Evolutionary conservation across 2,113 vertebrate genomes (phyloP).

Genomic region (Callocephalon fimbriatum): DNA sequence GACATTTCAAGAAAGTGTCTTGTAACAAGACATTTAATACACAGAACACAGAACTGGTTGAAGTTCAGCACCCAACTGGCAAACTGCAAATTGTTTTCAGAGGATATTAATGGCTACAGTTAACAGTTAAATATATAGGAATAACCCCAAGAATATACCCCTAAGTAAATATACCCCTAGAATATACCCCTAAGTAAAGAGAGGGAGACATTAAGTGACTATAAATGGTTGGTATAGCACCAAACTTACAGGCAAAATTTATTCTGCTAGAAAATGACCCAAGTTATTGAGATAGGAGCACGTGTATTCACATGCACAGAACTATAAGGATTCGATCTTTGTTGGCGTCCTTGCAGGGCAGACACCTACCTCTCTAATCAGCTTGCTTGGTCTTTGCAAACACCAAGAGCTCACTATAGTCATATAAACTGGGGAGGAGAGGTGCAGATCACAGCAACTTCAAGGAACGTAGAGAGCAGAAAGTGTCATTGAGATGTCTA

Average conservation of each 20-base stretch:
- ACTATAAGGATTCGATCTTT: neutral
- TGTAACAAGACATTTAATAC: neutral
- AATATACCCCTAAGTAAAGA: neutral
- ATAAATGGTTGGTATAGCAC: neutral
- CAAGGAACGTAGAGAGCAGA: neutral
- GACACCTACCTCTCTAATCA: neutral
- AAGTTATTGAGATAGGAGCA: neutral
- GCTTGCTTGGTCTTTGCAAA: neutral
- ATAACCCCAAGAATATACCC: neutral
- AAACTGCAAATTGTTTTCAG: constrained; percentile 1
- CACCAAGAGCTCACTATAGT: neutral
- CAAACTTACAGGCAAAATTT: neutral
- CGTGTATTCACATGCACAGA: neutral
- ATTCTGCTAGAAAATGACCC: constrained; percentile 41
- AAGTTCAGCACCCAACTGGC: neutral
- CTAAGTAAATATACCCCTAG: neutral
- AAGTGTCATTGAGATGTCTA: neutral
- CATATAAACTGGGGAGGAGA: neutral
- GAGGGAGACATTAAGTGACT: neutral
- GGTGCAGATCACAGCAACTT: neutral
- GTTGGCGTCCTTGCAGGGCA: neutral
- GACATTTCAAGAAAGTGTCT: neutral
- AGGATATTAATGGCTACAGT: neutral
- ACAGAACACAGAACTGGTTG: neutral
- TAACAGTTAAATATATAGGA: neutral